A percentile compares a stretch with the other conserved stretches of the same genome.
These are phyloP conservation scores for Lithobates pipiens DNA, from an alignment of 2,797 vertebrate genomes.

Conservation along the genomic window DNA sequence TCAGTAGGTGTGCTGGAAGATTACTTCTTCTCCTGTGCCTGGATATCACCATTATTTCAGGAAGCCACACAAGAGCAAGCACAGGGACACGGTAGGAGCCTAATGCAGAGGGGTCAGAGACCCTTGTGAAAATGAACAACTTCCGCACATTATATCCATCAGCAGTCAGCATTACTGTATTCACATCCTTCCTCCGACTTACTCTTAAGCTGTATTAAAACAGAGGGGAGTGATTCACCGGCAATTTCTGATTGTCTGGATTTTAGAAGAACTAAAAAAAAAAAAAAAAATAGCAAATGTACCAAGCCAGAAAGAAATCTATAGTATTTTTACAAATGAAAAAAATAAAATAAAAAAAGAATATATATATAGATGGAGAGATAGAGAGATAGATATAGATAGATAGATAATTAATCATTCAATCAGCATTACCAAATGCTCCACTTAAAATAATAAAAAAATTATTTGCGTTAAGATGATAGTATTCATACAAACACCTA, in stretches of 20 bases:
- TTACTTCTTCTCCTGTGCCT: neutral
- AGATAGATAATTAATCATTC: too few relatives aligned
- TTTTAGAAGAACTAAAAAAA: neutral
- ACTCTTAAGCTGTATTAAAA: neutral
- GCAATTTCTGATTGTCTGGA: neutral
- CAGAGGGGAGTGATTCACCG: neutral
- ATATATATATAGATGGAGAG: too few relatives aligned
- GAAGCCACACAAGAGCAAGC: neutral
- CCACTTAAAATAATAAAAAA: too few relatives aligned
- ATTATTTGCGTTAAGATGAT: too few relatives aligned
- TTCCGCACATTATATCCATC: neutral
- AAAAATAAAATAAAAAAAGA: too few relatives aligned
- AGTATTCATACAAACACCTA: too few relatives aligned
- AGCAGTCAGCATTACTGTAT: neutral
- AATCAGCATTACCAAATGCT: too few relatives aligned
- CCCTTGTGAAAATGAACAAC: slow-evolving; percentile 7
- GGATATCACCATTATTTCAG: neutral
- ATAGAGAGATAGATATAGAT: too few relatives aligned
- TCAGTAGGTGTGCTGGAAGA: neutral
- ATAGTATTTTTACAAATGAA: neutral
- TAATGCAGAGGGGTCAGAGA: neutral
- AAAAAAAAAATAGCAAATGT: neutral
- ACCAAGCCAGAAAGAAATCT: neutral
- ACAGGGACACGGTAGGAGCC: neutral
- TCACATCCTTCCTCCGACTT: slow-evolving; percentile 1